A percentile compares a stretch with the other conserved stretches of the same genome.
Evolutionary conservation across 2,888 invertebrate genomes (phyloP).

Genomic region (Elysia crispata): DNA sequence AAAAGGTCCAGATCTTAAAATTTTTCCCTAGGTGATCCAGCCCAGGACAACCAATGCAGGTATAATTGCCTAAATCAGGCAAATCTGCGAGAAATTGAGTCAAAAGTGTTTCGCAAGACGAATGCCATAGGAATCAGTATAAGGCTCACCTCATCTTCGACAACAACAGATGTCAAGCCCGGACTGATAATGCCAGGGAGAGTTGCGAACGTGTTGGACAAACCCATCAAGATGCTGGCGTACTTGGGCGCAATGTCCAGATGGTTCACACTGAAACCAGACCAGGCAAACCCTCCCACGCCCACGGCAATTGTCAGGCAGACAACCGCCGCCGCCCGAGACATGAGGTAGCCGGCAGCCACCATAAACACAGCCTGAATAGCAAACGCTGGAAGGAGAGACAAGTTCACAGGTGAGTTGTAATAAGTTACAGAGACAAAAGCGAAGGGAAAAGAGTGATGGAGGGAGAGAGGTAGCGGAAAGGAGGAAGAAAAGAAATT

Average conservation of each 20-base stretch:
- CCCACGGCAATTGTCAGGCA: slow-evolving; percentile 93
- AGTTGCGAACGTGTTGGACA: slow-evolving; percentile 93
- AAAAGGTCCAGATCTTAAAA: no score
- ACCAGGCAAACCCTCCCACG: slow-evolving; percentile 93
- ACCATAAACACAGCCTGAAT: slow-evolving; percentile 92
- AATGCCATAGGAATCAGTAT: no score
- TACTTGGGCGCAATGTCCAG: slow-evolving; percentile 93
- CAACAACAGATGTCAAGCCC: slow-evolving; percentile 87
- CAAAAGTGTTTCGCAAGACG: no score
- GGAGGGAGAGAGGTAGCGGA: no score
- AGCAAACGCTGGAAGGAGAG: slow-evolving; percentile 82
- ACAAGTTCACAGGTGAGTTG: no score
- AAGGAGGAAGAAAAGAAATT: no score
- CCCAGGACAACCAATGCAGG: no score
- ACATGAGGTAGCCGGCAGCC: slow-evolving; percentile 85
- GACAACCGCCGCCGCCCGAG: slow-evolving; percentile 82
- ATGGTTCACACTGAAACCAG: slow-evolving; percentile 86
- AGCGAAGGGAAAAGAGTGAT: no score
- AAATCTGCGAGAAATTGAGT: no score
- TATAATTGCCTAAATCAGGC: no score
- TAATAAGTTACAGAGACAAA: no score
- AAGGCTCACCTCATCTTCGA: slow-evolving; percentile 83
- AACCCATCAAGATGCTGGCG: slow-evolving; percentile 93
- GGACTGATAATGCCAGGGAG: slow-evolving; percentile 95
- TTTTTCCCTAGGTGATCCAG: no score